A percentile compares a stretch with the other conserved stretches of the same genome.
These are phyloP conservation scores for Trachemys scripta DNA, from an alignment of 2,113 vertebrate genomes.

Conservation along the genomic window DNA sequence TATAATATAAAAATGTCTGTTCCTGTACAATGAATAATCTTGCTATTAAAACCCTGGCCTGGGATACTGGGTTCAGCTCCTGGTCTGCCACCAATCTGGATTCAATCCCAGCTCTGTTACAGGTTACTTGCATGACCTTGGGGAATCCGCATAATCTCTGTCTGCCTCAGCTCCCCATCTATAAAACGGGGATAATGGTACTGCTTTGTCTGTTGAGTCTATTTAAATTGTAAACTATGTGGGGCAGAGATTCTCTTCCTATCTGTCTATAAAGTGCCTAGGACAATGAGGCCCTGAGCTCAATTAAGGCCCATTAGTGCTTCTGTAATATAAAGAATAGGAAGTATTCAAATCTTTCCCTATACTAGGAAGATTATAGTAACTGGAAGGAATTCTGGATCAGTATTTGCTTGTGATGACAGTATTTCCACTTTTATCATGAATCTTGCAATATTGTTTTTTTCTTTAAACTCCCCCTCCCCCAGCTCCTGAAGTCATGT, in stretches of 20 bases:
- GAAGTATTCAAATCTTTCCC: neutral
- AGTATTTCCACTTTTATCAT: neutral
- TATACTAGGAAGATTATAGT: neutral
- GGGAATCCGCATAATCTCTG: neutral
- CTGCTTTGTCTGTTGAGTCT: neutral
- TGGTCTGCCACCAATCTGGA: neutral
- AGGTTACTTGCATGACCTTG: neutral
- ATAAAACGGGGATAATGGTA: neutral
- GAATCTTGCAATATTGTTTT: neutral
- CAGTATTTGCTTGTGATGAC: constrained; percentile 62
- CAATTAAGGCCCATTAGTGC: constrained; percentile 23
- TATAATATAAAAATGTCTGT: neutral
- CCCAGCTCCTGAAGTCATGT: neutral
- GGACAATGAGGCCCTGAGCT: neutral
- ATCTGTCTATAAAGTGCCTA: constrained; percentile 1
- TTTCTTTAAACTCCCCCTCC: neutral
- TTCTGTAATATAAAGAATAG: neutral
- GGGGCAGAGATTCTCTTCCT: neutral
- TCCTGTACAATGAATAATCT: neutral
- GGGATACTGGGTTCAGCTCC: neutral
- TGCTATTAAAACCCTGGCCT: neutral
- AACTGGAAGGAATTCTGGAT: neutral
- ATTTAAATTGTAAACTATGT: constrained; percentile 6
- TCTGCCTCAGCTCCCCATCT: neutral
- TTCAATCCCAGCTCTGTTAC: neutral